Base-by-base conservation (phyloP, 2,888 invertebrate species). In the Drosophila yooni region DNA sequence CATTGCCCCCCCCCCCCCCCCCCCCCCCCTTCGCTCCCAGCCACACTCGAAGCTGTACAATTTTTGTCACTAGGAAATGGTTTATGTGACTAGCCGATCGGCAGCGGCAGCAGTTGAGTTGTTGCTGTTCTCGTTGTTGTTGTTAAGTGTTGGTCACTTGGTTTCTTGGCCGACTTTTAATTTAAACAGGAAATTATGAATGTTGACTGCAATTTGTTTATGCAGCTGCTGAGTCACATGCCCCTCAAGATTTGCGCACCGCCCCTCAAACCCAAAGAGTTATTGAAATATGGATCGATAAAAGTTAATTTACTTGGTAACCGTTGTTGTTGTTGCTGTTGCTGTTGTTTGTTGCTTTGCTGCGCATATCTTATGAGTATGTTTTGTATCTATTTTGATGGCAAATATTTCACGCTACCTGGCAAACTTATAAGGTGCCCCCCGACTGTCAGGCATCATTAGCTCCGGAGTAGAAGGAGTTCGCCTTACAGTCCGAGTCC, bases 171-270 rank as follows among this genome's bases (percentile, higher is more conserved):
- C 80, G 88, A 88, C 78, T 88, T 79, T 85, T 88, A 85, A 85
- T 89, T 85, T 84, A 85, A 85, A 89, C 85, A 85, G 85, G 85
- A 85, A 89, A 85, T 85, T 85, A 85, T 85, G 85, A 85, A 85
- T 85, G 85, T 85, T 85, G 85, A 89, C 88, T 88, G 90, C 85
- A 85, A 89, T 85, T 86, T 86, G 86, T 89, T 89, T 88, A 85
- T 89, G 90, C 86, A 86, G 86, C 86, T 86, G 86, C 83, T 88
- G 88, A 88, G 72, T 85, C 88, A 79, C 70, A 72, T 69, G 67
- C 61, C 69, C 52, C 51, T 59, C 72, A 72, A 88, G 81, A 86
- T 84, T 85, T 64, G 61, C 68, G 46, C 15, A 25, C 18, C 25
- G 4, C 46, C 27, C 46, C 46, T 46, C 46, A 46, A 50, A 58